Evolutionary conservation across 2,888 invertebrate species (phyloP), one percentile per base, ranked within the genome.

Genomic region (Pandemis heparana): DNA sequence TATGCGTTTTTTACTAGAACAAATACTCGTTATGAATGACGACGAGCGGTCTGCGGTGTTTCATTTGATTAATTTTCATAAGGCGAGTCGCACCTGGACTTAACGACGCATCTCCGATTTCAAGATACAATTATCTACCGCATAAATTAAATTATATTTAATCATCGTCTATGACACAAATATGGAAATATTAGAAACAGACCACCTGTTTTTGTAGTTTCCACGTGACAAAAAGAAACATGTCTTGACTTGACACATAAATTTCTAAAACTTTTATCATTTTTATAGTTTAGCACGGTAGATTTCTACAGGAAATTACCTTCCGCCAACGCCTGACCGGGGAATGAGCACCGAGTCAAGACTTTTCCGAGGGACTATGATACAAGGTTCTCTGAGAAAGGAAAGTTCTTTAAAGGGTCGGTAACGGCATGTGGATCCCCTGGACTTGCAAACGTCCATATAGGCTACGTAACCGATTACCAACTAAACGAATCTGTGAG

Each of bases 21-120:
- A 18, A 43, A 62, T 72, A 73, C 71, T 56, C n/a, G n/a, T 63
- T 62, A 56, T 75, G 79, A 71, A 63, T 46, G 76, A 73, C 83
- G 84, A 76, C 82, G 75, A 79, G 80, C 80, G 77, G 83, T 84
- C 83, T 83, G 78, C 56, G 74, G 75, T 59, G 77, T 77, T 75
- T 73, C 76, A 80, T 79, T 75, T 73, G 75, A 80, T 79, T 78
- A 78, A 80, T 82, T 80, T 78, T 74, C 79, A 81, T 79, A 77
- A 78, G 71, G 65, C 72, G 71, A 62, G 65, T 59, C 76, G 74
- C 82, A 81, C 79, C 80, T 82, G 79, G 79, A 75, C 75, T 75
- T 70, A 72, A 76, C 68, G 73, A 77, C 73, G 39, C 78, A 71
- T 79, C 80, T 83, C 79, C n/a, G 76, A 71, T 83, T 81, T 76